These are phyloP conservation scores for Drosophila quinaria DNA, from an alignment of 2,888 invertebrate genomes.

Conservation along the genomic window DNA sequence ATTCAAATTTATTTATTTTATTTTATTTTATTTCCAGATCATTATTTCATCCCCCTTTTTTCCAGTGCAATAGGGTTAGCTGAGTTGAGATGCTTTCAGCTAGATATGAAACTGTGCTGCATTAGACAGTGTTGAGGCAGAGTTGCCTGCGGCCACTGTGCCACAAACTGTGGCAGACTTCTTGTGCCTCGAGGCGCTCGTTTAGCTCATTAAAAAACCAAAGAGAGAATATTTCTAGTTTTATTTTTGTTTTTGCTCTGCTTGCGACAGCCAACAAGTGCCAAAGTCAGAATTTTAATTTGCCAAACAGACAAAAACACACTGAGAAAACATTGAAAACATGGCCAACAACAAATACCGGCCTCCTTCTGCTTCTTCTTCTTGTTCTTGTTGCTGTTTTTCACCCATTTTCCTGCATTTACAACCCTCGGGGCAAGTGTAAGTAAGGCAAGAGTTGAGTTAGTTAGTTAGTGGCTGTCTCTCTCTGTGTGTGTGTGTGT, in stretches of 20 bases:
- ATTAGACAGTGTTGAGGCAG: constrained; percentile 20
- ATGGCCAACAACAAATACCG: constrained; percentile 4
- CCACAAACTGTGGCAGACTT: constrained; percentile 8
- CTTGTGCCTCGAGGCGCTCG: constrained; percentile 34
- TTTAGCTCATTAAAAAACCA: constrained; percentile 73
- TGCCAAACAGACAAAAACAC: constrained; percentile 37
- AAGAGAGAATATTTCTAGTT: constrained; percentile 37
- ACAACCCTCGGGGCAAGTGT: constrained; percentile 28
- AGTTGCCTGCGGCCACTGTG: constrained; percentile 1
- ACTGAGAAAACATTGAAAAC: constrained; percentile 39
- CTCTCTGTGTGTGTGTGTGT: constrained; percentile 4
- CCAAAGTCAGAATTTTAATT: constrained; percentile 78
- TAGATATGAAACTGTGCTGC: constrained; percentile 33
- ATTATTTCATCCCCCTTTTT: too few species aligned
- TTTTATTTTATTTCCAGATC: too few species aligned
- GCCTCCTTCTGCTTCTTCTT: too few species aligned
- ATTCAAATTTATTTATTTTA: too few species aligned
- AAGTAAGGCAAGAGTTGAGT: constrained; percentile 49
- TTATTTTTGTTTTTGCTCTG: constrained; percentile 13
- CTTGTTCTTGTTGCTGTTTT: neutral
- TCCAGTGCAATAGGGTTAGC: constrained; percentile 3
- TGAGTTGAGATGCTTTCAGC: constrained; percentile 12
- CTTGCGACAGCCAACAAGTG: constrained; percentile 65
- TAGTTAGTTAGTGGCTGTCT: constrained; percentile 24
- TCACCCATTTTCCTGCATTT: neutral